These are phyloP conservation scores for Lagenorhynchus albirostris DNA, from an alignment of 2,113 vertebrate species.

Conservation along the genomic window DNA sequence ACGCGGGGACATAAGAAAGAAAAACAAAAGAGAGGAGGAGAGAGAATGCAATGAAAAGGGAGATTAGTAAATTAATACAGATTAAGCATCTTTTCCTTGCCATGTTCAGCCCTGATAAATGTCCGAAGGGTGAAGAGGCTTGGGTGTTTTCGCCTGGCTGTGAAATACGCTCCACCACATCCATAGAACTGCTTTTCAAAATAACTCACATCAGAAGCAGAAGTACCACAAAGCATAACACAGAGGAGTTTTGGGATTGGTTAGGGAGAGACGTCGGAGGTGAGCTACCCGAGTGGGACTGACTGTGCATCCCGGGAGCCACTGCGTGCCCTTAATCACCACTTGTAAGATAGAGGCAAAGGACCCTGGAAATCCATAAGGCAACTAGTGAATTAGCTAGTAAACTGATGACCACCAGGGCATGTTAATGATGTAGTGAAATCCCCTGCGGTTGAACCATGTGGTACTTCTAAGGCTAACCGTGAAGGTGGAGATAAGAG, in stretches of 20 bases:
- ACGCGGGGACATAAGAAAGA: slow-evolving; percentile 78
- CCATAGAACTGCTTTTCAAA: slow-evolving; percentile 89
- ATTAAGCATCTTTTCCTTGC: slow-evolving; percentile 76
- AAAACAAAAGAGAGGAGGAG: slow-evolving; percentile 81
- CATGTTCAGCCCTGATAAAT: slow-evolving; percentile 87
- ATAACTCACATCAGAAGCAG: slow-evolving; percentile 84
- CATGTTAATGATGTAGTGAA: slow-evolving; percentile 40
- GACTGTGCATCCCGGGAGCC: not conserved
- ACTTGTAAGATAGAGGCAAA: not conserved
- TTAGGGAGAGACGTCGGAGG: slow-evolving; percentile 1
- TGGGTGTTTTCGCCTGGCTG: slow-evolving; percentile 87
- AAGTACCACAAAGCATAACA: slow-evolving; percentile 76
- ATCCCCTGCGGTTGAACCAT: not conserved
- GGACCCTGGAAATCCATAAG: not conserved
- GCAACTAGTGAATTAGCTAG: not conserved
- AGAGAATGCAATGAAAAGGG: slow-evolving; percentile 83
- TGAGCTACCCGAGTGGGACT: not conserved
- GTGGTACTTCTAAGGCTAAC: not conserved
- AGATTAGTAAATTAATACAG: slow-evolving; percentile 87
- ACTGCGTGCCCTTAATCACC: not conserved
- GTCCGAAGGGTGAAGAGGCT: slow-evolving; percentile 87
- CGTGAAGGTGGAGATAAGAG: not conserved
- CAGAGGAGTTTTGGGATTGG: slow-evolving; percentile 63
- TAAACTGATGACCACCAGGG: not conserved
- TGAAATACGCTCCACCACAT: slow-evolving; percentile 84